A percentile compares a stretch with the other conserved stretches of the same genome.
Conservation (phyloP, 2,797 vertebrate genomes). For the Setipinna tenuifilis region DNA sequence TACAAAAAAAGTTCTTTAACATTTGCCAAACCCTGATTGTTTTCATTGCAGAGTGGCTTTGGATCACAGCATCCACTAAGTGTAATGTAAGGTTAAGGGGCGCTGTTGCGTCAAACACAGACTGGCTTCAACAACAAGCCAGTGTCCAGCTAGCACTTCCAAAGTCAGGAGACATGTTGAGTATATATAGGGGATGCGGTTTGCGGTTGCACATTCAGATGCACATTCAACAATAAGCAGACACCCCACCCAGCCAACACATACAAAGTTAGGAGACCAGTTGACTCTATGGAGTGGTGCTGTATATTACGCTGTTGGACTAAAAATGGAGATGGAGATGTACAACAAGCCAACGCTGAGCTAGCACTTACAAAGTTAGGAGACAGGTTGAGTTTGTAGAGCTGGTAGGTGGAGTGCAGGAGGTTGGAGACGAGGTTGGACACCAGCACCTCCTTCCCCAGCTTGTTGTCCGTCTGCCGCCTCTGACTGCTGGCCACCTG, state of each 20-base stretch:
- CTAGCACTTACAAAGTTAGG: slow-evolving; percentile 92
- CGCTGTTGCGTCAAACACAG: background rate
- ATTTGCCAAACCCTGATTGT: too few species aligned
- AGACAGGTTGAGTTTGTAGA: slow-evolving; percentile 96
- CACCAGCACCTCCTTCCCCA: slow-evolving; percentile 96
- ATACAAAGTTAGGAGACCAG: slow-evolving; percentile 96
- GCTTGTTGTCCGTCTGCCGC: slow-evolving; percentile 86
- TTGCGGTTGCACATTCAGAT: too few species aligned
- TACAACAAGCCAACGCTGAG: background rate
- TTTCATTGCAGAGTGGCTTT: too few species aligned
- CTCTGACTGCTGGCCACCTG: slow-evolving; percentile 98
- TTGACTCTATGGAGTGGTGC: slow-evolving; percentile 98
- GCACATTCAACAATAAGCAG: too few species aligned
- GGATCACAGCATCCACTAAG: too few species aligned
- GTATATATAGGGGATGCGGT: too few species aligned
- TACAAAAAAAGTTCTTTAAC: too few species aligned
- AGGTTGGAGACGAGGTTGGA: slow-evolving; percentile 93
- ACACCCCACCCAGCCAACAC: too few species aligned
- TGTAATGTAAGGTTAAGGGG: background rate
- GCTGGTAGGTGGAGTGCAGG: slow-evolving; percentile 95
- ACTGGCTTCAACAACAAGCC: background rate
- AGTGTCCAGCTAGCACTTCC: background rate
- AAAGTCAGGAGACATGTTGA: slow-evolving; percentile 89
- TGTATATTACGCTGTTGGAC: too few species aligned
- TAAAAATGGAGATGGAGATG: too few species aligned